phyloP scores from a whole-genome alignment of 2,888 invertebrate species.

The Aporophyla nigra region DNA sequence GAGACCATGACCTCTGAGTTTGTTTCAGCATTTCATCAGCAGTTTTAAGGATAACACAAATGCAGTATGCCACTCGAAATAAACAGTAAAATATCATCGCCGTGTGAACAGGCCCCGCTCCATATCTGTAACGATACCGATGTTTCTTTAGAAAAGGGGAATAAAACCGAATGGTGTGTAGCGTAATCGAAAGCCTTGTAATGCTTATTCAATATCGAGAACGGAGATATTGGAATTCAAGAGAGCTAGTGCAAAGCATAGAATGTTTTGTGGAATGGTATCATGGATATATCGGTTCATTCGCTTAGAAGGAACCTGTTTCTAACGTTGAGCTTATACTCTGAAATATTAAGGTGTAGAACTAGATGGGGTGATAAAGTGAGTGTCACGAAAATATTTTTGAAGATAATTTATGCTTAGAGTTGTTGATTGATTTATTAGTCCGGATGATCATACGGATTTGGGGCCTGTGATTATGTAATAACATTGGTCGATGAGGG shows the following conservation, averaged over 20 bases:
- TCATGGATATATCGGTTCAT: slow-evolving; percentile 30
- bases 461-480: neutral
- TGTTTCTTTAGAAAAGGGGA: neutral
- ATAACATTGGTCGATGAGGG: too few relatives aligned
- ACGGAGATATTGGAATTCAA: slow-evolving; percentile 40
- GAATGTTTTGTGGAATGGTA: slow-evolving; percentile 30
- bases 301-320: slow-evolving; percentile 28
- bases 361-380: neutral
- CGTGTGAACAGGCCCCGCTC: neutral
- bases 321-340: neutral
- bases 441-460: neutral
- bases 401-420: neutral
- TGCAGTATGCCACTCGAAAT: too few relatives aligned
- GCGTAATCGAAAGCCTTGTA: slow-evolving; percentile 23
- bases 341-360: neutral
- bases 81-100: too few relatives aligned
- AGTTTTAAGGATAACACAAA: too few relatives aligned
- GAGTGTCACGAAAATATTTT: slow-evolving; percentile 10
- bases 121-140: slow-evolving; percentile 6
- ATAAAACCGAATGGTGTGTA: slow-evolving; percentile 40
- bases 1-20: too few relatives aligned
- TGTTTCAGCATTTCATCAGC: too few relatives aligned
- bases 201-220: slow-evolving; percentile 58
- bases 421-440: slow-evolving; percentile 9
- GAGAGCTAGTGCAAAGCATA: neutral